Evolutionary conservation across 2,888 invertebrate genomes (phyloP), one percentile per base, ranked within the genome.

Genomic region (Oscheius myriophilus): DNA sequence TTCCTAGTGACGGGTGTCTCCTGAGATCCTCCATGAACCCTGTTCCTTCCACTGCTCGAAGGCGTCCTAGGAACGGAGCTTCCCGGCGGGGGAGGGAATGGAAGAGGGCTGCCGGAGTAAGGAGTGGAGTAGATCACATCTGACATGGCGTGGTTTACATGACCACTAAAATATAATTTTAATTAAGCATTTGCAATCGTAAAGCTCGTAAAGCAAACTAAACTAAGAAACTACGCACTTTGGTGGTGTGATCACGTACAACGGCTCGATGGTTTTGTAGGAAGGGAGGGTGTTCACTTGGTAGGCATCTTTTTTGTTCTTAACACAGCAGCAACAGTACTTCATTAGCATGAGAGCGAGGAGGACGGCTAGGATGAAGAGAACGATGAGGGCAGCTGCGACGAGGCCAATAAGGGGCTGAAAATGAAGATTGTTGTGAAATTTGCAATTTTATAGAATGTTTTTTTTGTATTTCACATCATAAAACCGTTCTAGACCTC

Each of bases 201-300:
- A 21, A 23, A 18, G 23, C n/a, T 6, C 21, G 55, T 23, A 33
- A 33, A 33, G 33, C 9, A 9, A 33, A 33, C 33, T 33, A 33
- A 33, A 33, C n/a, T n/a, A n/a, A 23, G n/a, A 41, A n/a, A n/a
- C 45, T 14, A 62, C 71, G 62, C 49, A 75, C 73, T 71, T 67
- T 33, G 80, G 78, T 23, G 84, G 84, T 3, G 84, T 84, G 43
- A 84, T 81, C 52, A 85, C 84, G 68, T 85, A 85, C 43, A 85
- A 76, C 1, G 85, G 85, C 54, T 85, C 85, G 65, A 84, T 78
- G 21, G 81, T 78, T 62, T 85, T 85, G 78, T 85, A 85, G 11
- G 82, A 80, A 14, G 82, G 80, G 12, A 79, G 71, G 33, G 83
- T 82, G 12, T 80, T 84, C 18, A 85, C 84, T 52, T 83, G 75